Conservation (phyloP, 2,888 invertebrate genomes). For the Thysanoteuthis rhombus region DNA sequence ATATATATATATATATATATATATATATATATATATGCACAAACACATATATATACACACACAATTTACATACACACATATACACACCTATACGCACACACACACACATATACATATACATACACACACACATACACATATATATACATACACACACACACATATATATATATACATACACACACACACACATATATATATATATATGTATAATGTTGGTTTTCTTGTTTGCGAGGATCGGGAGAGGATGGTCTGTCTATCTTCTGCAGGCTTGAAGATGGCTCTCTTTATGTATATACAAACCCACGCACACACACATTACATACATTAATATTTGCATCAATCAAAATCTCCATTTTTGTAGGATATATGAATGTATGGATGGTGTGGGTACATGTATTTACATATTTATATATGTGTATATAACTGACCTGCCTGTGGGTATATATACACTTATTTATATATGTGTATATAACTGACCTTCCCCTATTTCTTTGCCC, state of each 20-base stretch:
- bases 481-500: neutral
- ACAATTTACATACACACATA: no score
- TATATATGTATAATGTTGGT: no score
- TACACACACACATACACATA: neutral
- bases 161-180: neutral
- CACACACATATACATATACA: neutral
- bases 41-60: no score
- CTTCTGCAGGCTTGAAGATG: no score
- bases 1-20: constrained; percentile 1
- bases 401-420: no score
- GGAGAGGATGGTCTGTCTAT: no score
- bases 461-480: neutral
- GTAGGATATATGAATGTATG: neutral
- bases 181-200: neutral
- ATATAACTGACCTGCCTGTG: neutral
- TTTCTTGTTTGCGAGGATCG: neutral
- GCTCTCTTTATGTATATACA: neutral
- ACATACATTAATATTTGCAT: no score
- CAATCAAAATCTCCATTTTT: no score
- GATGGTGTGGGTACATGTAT: neutral
- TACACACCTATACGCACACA: neutral
- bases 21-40: constrained; percentile 19
- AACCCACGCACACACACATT: neutral
- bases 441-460: neutral
- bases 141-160: neutral